A percentile compares a stretch with the other conserved stretches of the same genome.
These are phyloP conservation scores for Sternarchorhynchus goeldii DNA, from an alignment of 2,797 vertebrate species.

Conservation along the genomic window DNA sequence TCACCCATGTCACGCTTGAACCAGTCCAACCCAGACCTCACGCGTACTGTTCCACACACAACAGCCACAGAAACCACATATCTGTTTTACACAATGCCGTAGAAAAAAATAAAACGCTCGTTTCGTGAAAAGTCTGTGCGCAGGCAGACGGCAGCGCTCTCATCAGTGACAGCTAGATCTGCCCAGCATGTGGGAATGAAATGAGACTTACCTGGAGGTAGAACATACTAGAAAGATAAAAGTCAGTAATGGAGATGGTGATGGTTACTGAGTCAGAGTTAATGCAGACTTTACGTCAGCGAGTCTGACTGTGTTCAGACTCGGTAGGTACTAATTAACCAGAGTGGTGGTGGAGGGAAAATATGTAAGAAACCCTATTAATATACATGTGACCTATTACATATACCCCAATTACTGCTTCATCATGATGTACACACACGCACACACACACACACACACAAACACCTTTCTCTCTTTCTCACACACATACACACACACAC, in stretches of 20 bases:
- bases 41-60: too few relatives aligned
- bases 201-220: not conserved
- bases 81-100: too few relatives aligned
- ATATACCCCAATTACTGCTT: conserved; percentile 18
- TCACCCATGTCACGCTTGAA: not conserved
- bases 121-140: too few relatives aligned
- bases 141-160: too few relatives aligned
- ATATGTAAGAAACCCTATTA: not conserved
- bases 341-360: conserved; percentile 13
- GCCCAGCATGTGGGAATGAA: not conserved
- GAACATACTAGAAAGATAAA: not conserved
- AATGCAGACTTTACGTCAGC: conserved; percentile 7
- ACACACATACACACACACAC: not conserved
- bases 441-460: not conserved
- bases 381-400: not conserved
- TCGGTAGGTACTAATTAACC: conserved; percentile 32
- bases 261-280: not conserved
- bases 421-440: conserved; percentile 22
- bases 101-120: too few relatives aligned
- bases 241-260: not conserved
- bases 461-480: not conserved
- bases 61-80: not conserved
- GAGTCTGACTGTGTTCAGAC: conserved; percentile 2
- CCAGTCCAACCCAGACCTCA: too few relatives aligned
- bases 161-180: too few relatives aligned